A percentile compares a stretch with the other conserved stretches of the same genome.
Conservation (phyloP, 2,113 vertebrate genomes). For the Cynoglossus semilaevis region DNA sequence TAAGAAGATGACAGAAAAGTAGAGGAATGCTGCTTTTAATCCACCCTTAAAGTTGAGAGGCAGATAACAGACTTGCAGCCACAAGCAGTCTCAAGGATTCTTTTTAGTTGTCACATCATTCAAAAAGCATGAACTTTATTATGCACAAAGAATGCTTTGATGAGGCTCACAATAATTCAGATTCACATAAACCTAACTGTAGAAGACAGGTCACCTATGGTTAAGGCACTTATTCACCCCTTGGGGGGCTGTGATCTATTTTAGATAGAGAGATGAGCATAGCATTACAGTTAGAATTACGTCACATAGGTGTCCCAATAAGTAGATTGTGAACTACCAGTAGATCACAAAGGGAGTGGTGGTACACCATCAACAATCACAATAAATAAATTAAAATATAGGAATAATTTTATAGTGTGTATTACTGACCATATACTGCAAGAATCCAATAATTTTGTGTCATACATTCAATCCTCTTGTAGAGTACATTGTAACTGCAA, state of each 20-base stretch:
- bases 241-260: slow-evolving; percentile 55
- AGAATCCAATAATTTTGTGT: too few species aligned
- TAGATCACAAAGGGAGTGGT: too few species aligned
- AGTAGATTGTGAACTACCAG: too few species aligned
- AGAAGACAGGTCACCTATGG: slow-evolving; percentile 16
- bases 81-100: slow-evolving; percentile 56
- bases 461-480: too few species aligned
- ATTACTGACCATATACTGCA: too few species aligned
- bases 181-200: background rate
- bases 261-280: slow-evolving; percentile 26
- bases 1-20: slow-evolving; percentile 50
- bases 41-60: slow-evolving; percentile 63
- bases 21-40: slow-evolving; percentile 60
- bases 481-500: too few species aligned
- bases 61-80: slow-evolving; percentile 65
- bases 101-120: slow-evolving; percentile 57
- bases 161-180: slow-evolving; percentile 10
- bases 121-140: slow-evolving; percentile 52
- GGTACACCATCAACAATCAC: too few species aligned
- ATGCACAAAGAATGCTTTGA: slow-evolving; percentile 49
- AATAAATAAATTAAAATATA: too few species aligned
- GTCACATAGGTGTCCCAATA: too few species aligned
- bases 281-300: background rate
- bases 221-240: slow-evolving; percentile 44
- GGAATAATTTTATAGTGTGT: too few species aligned